Conservation (phyloP, 2,888 invertebrate genomes). For the Abrostola tripartita region DNA sequence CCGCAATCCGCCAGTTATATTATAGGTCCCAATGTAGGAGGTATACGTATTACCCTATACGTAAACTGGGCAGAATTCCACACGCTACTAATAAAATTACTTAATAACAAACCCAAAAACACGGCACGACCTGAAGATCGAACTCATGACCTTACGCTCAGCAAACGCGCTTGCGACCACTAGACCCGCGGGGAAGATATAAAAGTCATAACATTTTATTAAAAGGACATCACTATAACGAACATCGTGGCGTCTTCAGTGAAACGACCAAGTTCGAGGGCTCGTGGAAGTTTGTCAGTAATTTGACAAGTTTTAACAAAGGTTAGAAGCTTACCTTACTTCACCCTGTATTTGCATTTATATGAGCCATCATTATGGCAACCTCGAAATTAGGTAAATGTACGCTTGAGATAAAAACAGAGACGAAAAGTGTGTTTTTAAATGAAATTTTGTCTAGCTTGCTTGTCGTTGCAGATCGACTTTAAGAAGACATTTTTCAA, state of each 20-base stretch:
- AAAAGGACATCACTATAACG: constrained; percentile 12
- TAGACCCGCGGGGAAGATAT: neutral
- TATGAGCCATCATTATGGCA: constrained; percentile 54
- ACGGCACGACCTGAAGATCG: too few species aligned
- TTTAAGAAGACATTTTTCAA: too few species aligned
- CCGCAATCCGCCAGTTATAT: too few species aligned
- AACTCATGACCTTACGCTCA: too few species aligned
- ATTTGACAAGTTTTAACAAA: constrained; percentile 69
- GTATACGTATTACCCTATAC: too few species aligned
- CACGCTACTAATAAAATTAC: too few species aligned
- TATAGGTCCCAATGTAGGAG: too few species aligned
- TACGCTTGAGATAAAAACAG: constrained; percentile 31
- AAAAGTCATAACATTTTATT: constrained; percentile 27
- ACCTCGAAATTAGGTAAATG: constrained; percentile 51
- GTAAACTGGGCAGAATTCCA: too few species aligned
- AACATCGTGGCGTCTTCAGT: constrained; percentile 26
- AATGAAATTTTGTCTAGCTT: neutral
- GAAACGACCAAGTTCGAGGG: constrained; percentile 46
- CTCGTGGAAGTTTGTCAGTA: constrained; percentile 56
- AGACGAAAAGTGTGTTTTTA: constrained; percentile 11
- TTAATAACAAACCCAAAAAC: too few species aligned
- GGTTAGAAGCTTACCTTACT: constrained; percentile 48
- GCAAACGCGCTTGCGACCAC: too few species aligned
- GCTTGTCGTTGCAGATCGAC: too few species aligned
- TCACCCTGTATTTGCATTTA: constrained; percentile 63